Conservation (phyloP, 2,113 vertebrate species). For the Paedocypris sp. region DNA sequence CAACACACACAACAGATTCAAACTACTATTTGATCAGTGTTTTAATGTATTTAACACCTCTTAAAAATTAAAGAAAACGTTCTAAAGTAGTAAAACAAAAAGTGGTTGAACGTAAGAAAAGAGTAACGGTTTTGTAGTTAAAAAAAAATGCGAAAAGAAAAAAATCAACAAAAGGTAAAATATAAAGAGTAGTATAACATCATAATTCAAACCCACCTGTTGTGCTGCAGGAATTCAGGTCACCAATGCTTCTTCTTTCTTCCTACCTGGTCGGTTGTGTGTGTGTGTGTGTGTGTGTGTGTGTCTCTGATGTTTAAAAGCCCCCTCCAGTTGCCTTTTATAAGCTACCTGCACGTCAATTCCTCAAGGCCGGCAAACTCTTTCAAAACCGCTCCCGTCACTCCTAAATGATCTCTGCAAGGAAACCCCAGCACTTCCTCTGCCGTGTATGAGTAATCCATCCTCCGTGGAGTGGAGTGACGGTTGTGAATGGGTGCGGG, state of each 20-base stretch:
- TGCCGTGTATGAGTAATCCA: constrained; percentile 1
- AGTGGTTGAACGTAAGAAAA: no score
- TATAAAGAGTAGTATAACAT: not conserved
- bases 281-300: not conserved
- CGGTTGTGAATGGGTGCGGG: not conserved
- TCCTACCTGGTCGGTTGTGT: not conserved
- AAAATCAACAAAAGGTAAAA: not conserved
- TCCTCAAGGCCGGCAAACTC: constrained; percentile 24
- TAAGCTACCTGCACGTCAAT: constrained; percentile 32
- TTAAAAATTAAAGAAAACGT: no score
- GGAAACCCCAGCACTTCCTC: constrained; percentile 1
- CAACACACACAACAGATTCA: no score
- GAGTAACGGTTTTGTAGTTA: no score
- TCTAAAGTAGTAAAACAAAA: no score
- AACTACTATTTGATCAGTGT: no score
- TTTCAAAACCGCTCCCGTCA: not conserved
- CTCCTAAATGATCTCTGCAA: constrained; percentile 1
- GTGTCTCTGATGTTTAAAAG: constrained; percentile 18
- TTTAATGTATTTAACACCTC: no score
- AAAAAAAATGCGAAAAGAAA: not conserved
- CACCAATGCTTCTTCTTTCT: not conserved
- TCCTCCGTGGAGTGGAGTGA: constrained; percentile 5
- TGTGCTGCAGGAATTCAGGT: not conserved
- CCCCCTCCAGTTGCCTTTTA: constrained; percentile 34
- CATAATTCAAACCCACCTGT: constrained; percentile 18